Evolutionary conservation across 2,888 invertebrate genomes (phyloP).

Genomic region (Apomyelois bistriatella): DNA sequence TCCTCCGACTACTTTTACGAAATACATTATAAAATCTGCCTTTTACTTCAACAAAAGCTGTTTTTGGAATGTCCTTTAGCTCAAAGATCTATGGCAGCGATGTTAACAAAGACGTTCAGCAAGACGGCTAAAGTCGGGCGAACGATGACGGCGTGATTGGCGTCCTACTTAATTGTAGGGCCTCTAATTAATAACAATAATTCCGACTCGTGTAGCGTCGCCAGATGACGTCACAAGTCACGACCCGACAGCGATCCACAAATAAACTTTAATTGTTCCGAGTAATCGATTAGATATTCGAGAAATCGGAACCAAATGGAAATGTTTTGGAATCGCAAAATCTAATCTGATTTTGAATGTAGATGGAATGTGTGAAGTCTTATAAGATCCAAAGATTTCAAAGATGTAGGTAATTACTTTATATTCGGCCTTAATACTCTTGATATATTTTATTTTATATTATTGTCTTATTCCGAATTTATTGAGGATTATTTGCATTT

Average conservation of each 20-base stretch:
- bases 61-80: conserved; percentile 25
- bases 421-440: no score
- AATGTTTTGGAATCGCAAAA: neutral
- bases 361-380: no score
- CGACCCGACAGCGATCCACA: conserved; percentile 31
- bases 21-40: no score
- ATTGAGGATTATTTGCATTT: no score
- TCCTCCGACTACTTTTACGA: no score
- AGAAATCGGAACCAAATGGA: conserved; percentile 1
- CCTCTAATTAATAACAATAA: conserved; percentile 79
- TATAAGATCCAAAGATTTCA: no score
- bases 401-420: no score
- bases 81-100: conserved; percentile 43
- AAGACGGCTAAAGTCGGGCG: conserved; percentile 60
- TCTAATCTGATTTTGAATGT: conserved; percentile 5
- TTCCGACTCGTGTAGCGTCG: conserved; percentile 34
- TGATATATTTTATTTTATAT: no score
- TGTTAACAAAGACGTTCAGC: conserved; percentile 73
- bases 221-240: conserved; percentile 64
- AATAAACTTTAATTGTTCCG: conserved; percentile 50
- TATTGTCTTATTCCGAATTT: no score
- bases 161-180: conserved; percentile 76
- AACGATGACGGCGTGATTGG: conserved; percentile 71
- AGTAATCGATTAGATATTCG: conserved; percentile 28
- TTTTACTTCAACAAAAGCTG: neutral